Conservation (phyloP, 2,113 vertebrate species). For the Hyaena hyaena region DNA sequence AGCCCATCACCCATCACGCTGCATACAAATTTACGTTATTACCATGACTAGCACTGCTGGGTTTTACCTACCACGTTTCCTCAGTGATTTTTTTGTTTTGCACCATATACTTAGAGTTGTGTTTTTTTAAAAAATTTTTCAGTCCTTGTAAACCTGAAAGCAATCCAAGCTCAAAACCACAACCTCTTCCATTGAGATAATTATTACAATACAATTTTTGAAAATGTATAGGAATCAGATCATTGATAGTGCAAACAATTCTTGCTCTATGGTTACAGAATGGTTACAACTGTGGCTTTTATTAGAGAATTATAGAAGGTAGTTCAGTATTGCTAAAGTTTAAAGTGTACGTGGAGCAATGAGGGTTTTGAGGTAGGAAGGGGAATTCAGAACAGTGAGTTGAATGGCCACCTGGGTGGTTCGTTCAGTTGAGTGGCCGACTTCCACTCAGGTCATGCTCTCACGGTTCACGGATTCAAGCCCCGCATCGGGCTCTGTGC, state of each 20-base stretch:
- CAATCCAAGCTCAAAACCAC: background rate
- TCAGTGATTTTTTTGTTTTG: background rate
- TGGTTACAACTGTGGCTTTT: background rate
- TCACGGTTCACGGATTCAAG: no score
- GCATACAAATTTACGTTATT: background rate
- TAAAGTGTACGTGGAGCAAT: background rate
- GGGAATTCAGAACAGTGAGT: background rate
- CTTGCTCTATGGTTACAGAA: background rate
- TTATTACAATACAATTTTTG: background rate
- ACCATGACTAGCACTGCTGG: background rate
- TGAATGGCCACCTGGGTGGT: background rate
- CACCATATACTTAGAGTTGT: background rate
- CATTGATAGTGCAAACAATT: background rate
- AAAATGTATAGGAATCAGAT: background rate
- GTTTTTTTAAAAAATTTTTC: background rate
- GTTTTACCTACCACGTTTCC: background rate
- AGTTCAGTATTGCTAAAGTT: background rate
- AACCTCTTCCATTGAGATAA: background rate
- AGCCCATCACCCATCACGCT: background rate
- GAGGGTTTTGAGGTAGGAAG: background rate
- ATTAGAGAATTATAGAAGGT: background rate
- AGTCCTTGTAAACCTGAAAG: constrained; percentile 1
- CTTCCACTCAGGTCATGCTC: no score
- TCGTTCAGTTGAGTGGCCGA: no score
- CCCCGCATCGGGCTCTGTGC: no score